Conservation (phyloP, 2,888 invertebrate species). For the Hermaeophaga mercurialis region DNA sequence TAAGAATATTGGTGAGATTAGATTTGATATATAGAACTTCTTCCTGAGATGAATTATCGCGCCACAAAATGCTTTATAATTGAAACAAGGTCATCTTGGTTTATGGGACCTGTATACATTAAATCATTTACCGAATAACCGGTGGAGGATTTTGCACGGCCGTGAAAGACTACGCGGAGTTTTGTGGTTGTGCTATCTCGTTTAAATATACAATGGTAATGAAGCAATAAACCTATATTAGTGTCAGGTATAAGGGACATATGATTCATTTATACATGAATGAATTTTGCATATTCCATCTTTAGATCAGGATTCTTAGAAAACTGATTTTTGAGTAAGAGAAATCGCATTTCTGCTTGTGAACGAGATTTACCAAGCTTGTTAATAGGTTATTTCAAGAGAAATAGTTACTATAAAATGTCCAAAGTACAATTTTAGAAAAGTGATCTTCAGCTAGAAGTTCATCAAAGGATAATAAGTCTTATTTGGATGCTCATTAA, state of each 20-base stretch:
- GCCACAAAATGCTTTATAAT: conserved; percentile 42
- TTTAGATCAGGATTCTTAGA: neutral
- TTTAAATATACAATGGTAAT: conserved; percentile 23
- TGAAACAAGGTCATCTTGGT: conserved; percentile 37
- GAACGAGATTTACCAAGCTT: neutral
- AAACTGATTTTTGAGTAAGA: neutral
- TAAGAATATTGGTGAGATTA: conserved; percentile 7
- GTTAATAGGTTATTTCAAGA: neutral
- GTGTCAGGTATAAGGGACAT: neutral
- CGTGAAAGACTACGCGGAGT: conserved; percentile 21
- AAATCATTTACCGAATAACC: conserved; percentile 24
- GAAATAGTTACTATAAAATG: neutral
- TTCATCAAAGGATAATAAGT: neutral
- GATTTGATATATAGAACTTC: neutral
- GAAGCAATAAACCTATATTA: conserved; percentile 1
- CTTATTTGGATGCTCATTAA: neutral
- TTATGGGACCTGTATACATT: conserved; percentile 10
- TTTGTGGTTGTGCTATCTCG: conserved; percentile 21
- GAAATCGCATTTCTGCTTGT: neutral
- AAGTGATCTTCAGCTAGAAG: neutral
- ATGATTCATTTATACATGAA: conserved; percentile 6
- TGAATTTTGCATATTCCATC: conserved; percentile 1
- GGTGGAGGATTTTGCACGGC: conserved; percentile 2
- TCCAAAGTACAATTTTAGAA: neutral
- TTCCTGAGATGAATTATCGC: conserved; percentile 28